A percentile compares a stretch with the other conserved stretches of the same genome.
These are phyloP conservation scores for Aurelia sp. DNA, from an alignment of 30 jellyfish, hydroid and myxozoan genomes.

Conservation along the genomic window DNA sequence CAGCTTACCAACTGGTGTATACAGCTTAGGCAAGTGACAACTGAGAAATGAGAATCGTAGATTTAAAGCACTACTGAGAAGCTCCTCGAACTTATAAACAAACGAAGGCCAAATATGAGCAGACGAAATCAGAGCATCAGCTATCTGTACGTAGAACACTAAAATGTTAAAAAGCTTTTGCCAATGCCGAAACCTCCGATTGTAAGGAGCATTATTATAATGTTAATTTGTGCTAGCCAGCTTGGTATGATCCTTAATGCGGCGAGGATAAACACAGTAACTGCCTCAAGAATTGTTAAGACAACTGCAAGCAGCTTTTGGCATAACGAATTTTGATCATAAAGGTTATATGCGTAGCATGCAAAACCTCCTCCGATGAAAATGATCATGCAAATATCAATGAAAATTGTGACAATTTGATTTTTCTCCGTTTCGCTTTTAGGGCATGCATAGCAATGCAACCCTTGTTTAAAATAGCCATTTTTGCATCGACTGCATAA, in stretches of 20 bases:
- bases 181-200: constrained; percentile 65
- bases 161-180: constrained; percentile 57
- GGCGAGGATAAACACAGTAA: constrained; percentile 32
- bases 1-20: constrained; percentile 32
- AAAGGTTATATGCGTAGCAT: not conserved
- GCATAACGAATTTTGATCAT: too few species aligned
- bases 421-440: not conserved
- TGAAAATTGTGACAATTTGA: not conserved
- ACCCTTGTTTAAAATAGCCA: constrained; percentile 36
- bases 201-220: constrained; percentile 16
- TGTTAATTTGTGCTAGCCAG: constrained; percentile 64
- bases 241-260: constrained; percentile 49
- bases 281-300: constrained; percentile 37
- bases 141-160: constrained; percentile 62
- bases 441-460: constrained; percentile 45
- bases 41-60: constrained; percentile 45
- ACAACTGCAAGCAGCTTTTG: constrained; percentile 15
- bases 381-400: constrained; percentile 1
- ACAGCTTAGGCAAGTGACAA: constrained; percentile 38
- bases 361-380: constrained; percentile 16
- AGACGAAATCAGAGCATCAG: constrained; percentile 48
- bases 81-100: constrained; percentile 19
- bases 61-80: constrained; percentile 36
- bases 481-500: constrained; percentile 55
- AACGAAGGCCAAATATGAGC: constrained; percentile 69